These are phyloP conservation scores for Trichogramma evanescens DNA, from an alignment of 2,888 invertebrate genomes.

Conservation along the genomic window DNA sequence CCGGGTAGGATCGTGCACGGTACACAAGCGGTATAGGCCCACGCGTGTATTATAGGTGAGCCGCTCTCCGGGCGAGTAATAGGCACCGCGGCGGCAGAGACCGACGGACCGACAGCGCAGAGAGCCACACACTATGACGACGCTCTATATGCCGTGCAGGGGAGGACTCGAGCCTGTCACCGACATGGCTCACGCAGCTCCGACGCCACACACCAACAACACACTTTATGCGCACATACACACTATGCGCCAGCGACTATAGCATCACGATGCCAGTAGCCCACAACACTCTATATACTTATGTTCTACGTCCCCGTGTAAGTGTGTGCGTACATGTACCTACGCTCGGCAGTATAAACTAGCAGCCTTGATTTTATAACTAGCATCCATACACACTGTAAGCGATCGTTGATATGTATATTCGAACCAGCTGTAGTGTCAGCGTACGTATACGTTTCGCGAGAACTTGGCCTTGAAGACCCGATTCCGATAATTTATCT, in stretches of 20 bases:
- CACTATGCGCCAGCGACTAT: too few species aligned
- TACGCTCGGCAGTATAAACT: too few species aligned
- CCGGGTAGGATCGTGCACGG: background rate
- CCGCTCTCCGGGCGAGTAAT: conserved; percentile 38
- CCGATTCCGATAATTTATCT: background rate
- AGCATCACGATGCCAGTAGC: too few species aligned
- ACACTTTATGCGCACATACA: too few species aligned
- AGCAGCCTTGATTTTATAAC: conserved; percentile 38
- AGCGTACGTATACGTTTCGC: background rate
- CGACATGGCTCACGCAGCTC: conserved; percentile 36
- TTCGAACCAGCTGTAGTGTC: background rate
- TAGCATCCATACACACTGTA: conserved; percentile 21
- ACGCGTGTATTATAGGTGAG: background rate
- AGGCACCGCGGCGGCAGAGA: conserved; percentile 23
- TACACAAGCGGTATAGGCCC: background rate
- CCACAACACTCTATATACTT: too few species aligned
- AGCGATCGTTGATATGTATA: background rate
- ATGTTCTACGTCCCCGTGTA: too few species aligned
- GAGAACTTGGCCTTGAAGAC: conserved; percentile 12
- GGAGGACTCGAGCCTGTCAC: conserved; percentile 31
- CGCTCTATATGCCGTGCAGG: background rate
- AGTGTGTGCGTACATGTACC: too few species aligned
- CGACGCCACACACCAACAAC: conserved; percentile 13
- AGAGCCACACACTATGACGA: conserved; percentile 18
- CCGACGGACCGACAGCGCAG: conserved; percentile 24